Evolutionary conservation across 2,113 vertebrate species (phyloP).

Genomic region (Sorex fumeus): DNA sequence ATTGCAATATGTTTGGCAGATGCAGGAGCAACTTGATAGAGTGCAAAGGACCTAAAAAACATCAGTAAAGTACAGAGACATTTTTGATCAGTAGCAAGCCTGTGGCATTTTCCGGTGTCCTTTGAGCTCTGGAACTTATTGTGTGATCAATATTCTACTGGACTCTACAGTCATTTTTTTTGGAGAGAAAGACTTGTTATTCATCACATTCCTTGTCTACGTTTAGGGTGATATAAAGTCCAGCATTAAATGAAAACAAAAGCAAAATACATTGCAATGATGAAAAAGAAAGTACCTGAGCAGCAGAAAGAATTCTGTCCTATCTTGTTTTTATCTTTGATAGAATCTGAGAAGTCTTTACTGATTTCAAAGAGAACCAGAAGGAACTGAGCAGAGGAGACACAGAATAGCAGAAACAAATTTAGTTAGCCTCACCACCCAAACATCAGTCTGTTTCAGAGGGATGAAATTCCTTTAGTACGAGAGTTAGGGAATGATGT

Average conservation of each 20-base stretch:
- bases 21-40: not conserved
- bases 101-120: not conserved
- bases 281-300: not conserved
- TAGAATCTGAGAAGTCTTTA: not conserved
- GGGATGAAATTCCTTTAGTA: not conserved
- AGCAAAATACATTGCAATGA: not conserved
- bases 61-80: not conserved
- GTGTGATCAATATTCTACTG: not conserved
- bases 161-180: not conserved
- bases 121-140: not conserved
- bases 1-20: not conserved
- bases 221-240: not conserved
- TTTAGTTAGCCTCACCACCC: not conserved
- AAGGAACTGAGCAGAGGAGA: not conserved
- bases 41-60: not conserved
- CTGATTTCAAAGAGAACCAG: not conserved
- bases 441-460: not conserved
- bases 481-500: no score
- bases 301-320: not conserved
- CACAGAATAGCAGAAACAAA: not conserved
- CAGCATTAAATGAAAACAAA: not conserved
- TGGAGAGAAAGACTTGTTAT: no score
- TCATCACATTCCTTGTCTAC: not conserved
- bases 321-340: not conserved
- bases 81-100: accelerated